Conservation (phyloP, 2,888 invertebrate genomes). For the Elmis aenea region DNA sequence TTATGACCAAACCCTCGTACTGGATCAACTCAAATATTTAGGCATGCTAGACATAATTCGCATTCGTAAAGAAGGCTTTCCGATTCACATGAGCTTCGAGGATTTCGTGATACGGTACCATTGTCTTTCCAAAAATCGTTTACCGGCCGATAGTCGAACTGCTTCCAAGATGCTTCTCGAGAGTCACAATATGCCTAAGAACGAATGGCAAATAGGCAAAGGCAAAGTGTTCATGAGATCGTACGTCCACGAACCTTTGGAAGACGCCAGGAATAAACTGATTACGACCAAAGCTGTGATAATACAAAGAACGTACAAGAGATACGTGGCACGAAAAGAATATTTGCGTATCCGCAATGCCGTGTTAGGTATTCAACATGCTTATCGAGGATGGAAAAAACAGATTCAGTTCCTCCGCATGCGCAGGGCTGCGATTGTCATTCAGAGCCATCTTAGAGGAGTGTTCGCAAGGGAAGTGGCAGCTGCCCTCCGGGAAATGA, state of each 20-base stretch:
- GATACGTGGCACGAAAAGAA: constrained; percentile 59
- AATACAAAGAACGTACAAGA: constrained; percentile 73
- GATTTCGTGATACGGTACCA: constrained; percentile 74
- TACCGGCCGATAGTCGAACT: constrained; percentile 48
- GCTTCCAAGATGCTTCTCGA: constrained; percentile 54
- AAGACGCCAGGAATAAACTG: constrained; percentile 69
- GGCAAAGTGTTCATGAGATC: constrained; percentile 80
- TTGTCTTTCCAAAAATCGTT: constrained; percentile 55
- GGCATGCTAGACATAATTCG: constrained; percentile 92
- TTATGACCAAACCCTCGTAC: constrained; percentile 73
- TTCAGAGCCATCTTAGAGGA: constrained; percentile 81
- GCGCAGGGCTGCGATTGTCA: constrained; percentile 78
- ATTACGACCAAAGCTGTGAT: constrained; percentile 64
- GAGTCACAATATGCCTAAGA: constrained; percentile 61
- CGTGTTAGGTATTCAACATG: constrained; percentile 72
- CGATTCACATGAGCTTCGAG: constrained; percentile 74
- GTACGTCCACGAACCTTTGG: constrained; percentile 78
- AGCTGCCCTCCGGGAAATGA: constrained; percentile 80
- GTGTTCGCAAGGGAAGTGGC: constrained; percentile 89
- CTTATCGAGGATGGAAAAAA: constrained; percentile 80
- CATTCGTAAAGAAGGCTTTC: constrained; percentile 85
- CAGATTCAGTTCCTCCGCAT: constrained; percentile 74
- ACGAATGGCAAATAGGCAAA: constrained; percentile 86
- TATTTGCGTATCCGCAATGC: constrained; percentile 64
- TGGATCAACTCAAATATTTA: constrained; percentile 83